Base-by-base conservation (phyloP, 1,140 invertebrate genomes). In the Philopotamus ludificatus region DNA sequence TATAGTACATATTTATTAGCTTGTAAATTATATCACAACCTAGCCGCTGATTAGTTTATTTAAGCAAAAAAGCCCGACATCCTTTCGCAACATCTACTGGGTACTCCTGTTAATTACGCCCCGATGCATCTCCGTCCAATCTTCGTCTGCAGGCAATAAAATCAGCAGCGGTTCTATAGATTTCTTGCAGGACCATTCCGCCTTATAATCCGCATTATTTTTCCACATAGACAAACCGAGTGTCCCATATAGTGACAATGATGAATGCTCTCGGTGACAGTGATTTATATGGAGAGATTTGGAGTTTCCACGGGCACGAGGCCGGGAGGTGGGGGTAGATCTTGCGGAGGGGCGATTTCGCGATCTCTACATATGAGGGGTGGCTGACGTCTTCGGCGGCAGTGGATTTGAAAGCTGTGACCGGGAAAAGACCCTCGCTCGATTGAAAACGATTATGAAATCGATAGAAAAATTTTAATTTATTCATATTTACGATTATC, bases 241-340 rank as follows among this genome's bases (percentile, higher is more conserved):
- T 65, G 66, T 64, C 66, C 62, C 66, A 68, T 41, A 68, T 68
- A 68, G 66, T 68, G 66, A 68, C 66, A 68, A 49, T 63, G 66
- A 68, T 65, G 66, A 68, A 68, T 68, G 54, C 39, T 25, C 55
- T 57, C 18, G 45, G 15, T 68, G 66, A 68, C 66, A 68, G 66
- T 68, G 66, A 68, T 68, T 68, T 68, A 68, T 68, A 61, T 61
- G 62, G 47, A 57, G 61, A 63, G 61, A 61, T 63, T 67, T 61
- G 65, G 65, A 61, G 58, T 55, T 55, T 55, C 58, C 34, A 42
- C n/a, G n/a, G n/a, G n/a, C 25, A 28, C 62, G 22, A 23, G 45
- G 57, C 25, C 22, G 7, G 45, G 63, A 26, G 58, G 58, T 54
- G 59, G 62, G 42, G 53, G 39, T 41, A 47, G 44, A 20, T 47